Base-by-base conservation (phyloP, 2,888 invertebrate genomes). In the Spodoptera picta region DNA sequence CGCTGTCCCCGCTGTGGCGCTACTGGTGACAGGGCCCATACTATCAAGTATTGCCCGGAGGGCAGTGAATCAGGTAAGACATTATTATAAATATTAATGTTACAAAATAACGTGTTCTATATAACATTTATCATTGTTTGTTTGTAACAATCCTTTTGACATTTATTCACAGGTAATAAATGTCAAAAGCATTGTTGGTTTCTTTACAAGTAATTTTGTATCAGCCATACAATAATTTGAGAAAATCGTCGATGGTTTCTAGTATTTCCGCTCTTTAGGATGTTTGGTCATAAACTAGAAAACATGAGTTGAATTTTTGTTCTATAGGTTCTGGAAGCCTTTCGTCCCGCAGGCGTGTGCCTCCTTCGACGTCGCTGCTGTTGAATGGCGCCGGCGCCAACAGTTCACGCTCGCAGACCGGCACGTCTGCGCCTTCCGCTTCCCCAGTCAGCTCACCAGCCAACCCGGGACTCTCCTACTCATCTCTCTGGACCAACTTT, bases 21-120 rank as follows among this genome's bases (percentile, higher is more conserved):
- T 47, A 96, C 95, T 50, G 97, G 97, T 31, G 97, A 97, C 80
- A 87, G 90, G 45, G 97, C 97, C 2, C 97, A 98, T 84, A 98
- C 93, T 61, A 89, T 91, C 80, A 92, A 92, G 71, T 92, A 93
- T 75, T 93, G 93, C 80, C 91, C 86, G 0, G 87, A 90, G 51
- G 87, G 86, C 48, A 53, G 69, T 4, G 87, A 88, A 23, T 70
- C 77, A 54, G 88, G 91, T 90, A 70, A 67, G 14, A 6, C 36
- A 36, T 36, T 36, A 36, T 9, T 36, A 36, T 36, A 6, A 36
- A 36, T 36, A 36, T 36, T 36, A 36, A 36, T 36, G 36, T 2
- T 36, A 9, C 36, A 36, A 6, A 31, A 31, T 31, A 6, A 4
- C 6, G 2, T 31, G 31, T 31, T 19, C 19, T 19, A 19, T 19